Conservation (phyloP, 2,888 invertebrate species). For the Cephus runcator region DNA sequence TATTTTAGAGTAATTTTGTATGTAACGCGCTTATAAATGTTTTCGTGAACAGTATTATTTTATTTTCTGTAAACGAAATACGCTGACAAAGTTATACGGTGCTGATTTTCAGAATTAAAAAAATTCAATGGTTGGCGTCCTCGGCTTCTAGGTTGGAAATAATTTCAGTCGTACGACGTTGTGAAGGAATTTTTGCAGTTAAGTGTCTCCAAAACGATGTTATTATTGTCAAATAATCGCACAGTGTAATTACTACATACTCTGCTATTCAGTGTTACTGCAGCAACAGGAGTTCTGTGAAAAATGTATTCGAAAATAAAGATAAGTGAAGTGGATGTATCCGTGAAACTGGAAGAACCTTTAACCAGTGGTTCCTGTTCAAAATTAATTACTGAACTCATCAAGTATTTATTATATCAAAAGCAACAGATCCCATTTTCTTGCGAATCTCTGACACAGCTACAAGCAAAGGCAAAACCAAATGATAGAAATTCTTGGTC, state of each 20-base stretch:
- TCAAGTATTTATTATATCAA: slow-evolving; percentile 64
- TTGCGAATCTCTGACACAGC: slow-evolving; percentile 54
- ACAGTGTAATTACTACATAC: background rate
- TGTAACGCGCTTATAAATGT: background rate
- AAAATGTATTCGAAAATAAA: slow-evolving; percentile 41
- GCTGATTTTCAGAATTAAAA: background rate
- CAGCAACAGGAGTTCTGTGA: background rate
- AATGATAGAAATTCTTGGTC: slow-evolving; percentile 46
- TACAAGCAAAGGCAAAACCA: slow-evolving; percentile 46
- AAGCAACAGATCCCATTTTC: slow-evolving; percentile 65
- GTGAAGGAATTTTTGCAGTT: background rate
- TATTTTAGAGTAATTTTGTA: background rate
- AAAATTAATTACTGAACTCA: slow-evolving; percentile 57
- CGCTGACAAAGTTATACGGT: background rate
- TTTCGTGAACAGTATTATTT: background rate
- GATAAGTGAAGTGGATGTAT: slow-evolving; percentile 44
- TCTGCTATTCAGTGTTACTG: background rate
- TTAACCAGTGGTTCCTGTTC: slow-evolving; percentile 61
- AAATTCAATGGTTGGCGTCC: background rate
- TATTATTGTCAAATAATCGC: background rate
- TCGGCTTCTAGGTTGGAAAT: background rate
- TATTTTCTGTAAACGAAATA: background rate
- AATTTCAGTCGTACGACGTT: background rate
- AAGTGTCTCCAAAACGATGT: slow-evolving; percentile 4
- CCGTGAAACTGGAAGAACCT: slow-evolving; percentile 56